Base-by-base conservation (phyloP, 2,888 invertebrate species). In the Arenicola marina region DNA sequence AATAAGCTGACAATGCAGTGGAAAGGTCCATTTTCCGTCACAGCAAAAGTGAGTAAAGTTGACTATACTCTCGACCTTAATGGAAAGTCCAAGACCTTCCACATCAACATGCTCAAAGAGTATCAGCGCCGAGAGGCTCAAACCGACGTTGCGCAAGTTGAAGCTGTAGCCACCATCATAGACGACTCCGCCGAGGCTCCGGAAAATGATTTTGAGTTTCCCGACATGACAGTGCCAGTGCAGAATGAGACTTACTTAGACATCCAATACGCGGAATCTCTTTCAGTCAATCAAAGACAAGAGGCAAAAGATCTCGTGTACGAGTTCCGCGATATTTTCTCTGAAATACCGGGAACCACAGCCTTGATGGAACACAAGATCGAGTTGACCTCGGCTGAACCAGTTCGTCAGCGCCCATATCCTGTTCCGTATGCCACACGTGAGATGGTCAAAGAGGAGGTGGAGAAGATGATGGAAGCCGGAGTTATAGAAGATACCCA, bases 91-190 rank as follows among this genome's bases (percentile, higher is more conserved):
- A 56, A 44, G 29, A 24, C 31, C 2, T 43, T 56, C 29, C 56
- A 56, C 29, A 29, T 29, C 4, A 58, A 56, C 4, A 44, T 56
- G 56, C 56, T 56, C 2, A 38, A 43, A 44, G 24, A 44, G n/a
- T 56, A 56, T 44, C n/a, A 44, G 15, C 11, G 4, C 15, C 26
- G 31, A 11, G 11, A 11, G 15, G 15, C 38, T 18, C 11, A 38
- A 18, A 38, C 38, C 18, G 38, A 38, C 11, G 38, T 38, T 15
- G 38, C 11, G 11, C 11, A 11, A 38, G 38, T 18, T 15, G 11
- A 15, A 38, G 11, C 11, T 15, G 38, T 38, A 38, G 38, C 38
- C 11, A 18, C 18, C 18, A 15, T 38, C 18, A 18, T 15, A 38
- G 38, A 38, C 11, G 38, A 38, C 18, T 38, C 38, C 38, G 11